A percentile compares a stretch with the other conserved stretches of the same genome.
phyloP scores from a whole-genome alignment of 2,797 vertebrate genomes.

The Myotis myotis region DNA sequence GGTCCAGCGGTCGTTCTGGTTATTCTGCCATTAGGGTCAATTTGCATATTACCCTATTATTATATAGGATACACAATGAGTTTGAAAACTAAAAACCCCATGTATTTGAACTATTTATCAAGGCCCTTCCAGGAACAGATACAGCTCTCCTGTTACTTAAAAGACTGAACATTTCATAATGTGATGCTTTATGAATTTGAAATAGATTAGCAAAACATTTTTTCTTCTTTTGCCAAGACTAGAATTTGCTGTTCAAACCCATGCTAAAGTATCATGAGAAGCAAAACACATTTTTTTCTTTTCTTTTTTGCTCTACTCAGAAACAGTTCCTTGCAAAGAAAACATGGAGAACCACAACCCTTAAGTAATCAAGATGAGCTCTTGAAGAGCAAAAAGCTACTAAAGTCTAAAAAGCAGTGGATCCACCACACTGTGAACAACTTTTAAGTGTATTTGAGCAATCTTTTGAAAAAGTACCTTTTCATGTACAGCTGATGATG shows the following conservation, averaged over 20 bases:
- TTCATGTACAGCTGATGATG: conserved; percentile 62
- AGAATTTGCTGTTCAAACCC: conserved; percentile 69
- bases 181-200: conserved; percentile 62
- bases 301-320: conserved; percentile 64
- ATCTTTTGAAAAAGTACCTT: conserved; percentile 71
- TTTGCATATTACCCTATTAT: no score
- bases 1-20: no score
- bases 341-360: conserved; percentile 64
- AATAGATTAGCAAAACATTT: conserved; percentile 72
- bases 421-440: conserved; percentile 72
- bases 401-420: conserved; percentile 64
- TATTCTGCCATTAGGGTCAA: no score
- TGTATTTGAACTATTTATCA: conserved; percentile 63
- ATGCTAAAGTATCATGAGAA: conserved; percentile 56
- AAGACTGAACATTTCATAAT: conserved; percentile 70
- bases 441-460: conserved; percentile 66
- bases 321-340: conserved; percentile 65
- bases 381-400: conserved; percentile 70
- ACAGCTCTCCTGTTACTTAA: conserved; percentile 30
- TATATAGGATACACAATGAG: neutral
- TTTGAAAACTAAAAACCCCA: conserved; percentile 60
- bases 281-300: conserved; percentile 62
- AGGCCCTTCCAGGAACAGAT: conserved; percentile 40
- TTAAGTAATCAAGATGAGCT: conserved; percentile 78
- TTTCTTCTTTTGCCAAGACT: conserved; percentile 63